Base-by-base conservation (phyloP, 2,113 vertebrate genomes). In the Indri indri region DNA sequence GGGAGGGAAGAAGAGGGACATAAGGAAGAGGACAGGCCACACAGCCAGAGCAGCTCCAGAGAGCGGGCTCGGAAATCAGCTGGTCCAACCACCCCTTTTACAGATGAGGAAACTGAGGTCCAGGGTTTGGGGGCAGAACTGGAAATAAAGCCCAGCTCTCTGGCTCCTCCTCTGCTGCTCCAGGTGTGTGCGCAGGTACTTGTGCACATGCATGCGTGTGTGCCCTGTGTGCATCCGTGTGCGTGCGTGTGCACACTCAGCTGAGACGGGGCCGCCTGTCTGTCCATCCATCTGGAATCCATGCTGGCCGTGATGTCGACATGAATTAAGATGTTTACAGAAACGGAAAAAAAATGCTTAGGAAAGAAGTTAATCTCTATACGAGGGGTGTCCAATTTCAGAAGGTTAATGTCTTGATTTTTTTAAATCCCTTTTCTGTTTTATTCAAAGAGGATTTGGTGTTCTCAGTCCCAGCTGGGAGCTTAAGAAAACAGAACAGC, bases 401-500 rank as follows among this genome's bases (percentile, higher is more conserved):
- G 66, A 92, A 98, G 97, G 97, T 98, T 97, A 97, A 96, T 98
- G 80, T 97, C 97, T 98, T 97, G 95, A 96, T 97, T 95, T 97
- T 93, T 95, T 76, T 16, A 7, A 97, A 97, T 97, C 97, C 83
- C 90, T 92, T 96, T 96, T 95, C 96, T 97, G 93, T 97, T 95
- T 92, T 97, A 88, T 97, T 95, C 97, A 98, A 97, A 98, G 97
- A 98, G 96, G 96, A 98, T 98, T 98, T 96, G 92, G 95, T 95
- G 96, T 97, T 97, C 97, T 96, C 90, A 74, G 94, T 92, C 80
- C 80, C 96, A 96, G 95, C 93, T 92, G 90, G 90, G 88, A 96
- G 95, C 95, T 97, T 96, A 96, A 94, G 95, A 37, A 94, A 91
- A 92, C 83, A 92, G 84, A 94, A 30, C 80, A 47, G 47, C 2